Evolutionary conservation across 2,113 vertebrate genomes (phyloP), one percentile per base, ranked within the genome.

Genomic region (Helogale parvula): DNA sequence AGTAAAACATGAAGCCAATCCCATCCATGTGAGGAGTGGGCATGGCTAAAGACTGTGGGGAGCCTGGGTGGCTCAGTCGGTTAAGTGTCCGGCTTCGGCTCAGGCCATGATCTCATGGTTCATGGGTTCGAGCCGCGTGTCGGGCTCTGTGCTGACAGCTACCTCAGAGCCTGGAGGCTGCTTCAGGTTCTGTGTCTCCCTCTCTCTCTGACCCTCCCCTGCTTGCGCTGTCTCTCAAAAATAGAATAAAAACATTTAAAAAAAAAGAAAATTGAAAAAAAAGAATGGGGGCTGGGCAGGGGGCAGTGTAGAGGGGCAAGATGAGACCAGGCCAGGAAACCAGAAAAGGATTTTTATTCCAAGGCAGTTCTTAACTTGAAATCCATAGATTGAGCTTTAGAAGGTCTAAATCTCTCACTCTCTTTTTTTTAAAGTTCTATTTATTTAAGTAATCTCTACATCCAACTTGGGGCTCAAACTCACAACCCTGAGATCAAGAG

Each of bases 271-370:
- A n/a, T n/a, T n/a, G n/a, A n/a, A n/a, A n/a, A n/a, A n/a, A n/a
- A n/a, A n/a, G 15, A 77, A 35, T 25, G 50, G 8, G 66, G 50
- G 5, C 38, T 23, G 8, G 63, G 13, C 65, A 47, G 84, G 47
- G 33, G 25, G 5, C 1, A 10, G 2, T 2, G 10, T 0, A 27
- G 74, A 87, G 29, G 16, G 31, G 12, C 4, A 10, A 54, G 21
- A 1, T 1, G 12, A 27, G 50, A 60, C 50, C 19, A 25, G 29
- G 23, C 60, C 21, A 25, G 47, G 60, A 69, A 19, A 52, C 10
- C 21, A 41, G 71, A 31, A 31, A 47, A 71, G 12, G 76, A 29
- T 8, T 41, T 63, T 19, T 19, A 68, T 87, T 38, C 65, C 93
- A 35, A 72, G 33, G 74, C 76, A 88, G 2, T n/a, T 80, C 84